Evolutionary conservation across 2,113 vertebrate species (phyloP).

Genomic region (Hydrolagus affinis): DNA sequence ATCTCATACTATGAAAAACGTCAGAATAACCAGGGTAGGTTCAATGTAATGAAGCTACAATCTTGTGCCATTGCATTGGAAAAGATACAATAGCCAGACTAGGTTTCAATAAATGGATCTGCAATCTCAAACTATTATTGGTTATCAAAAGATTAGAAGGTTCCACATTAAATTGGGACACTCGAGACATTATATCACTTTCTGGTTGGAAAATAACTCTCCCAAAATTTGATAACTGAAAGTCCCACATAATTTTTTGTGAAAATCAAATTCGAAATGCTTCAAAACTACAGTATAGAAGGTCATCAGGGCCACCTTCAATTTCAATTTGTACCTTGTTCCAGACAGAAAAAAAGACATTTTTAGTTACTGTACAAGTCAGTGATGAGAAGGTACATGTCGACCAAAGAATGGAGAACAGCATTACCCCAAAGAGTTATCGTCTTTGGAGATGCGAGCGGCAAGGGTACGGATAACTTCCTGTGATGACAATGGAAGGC

Average conservation of each 20-base stretch:
- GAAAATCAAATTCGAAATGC: too few species aligned
- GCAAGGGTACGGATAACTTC: slow-evolving; percentile 78
- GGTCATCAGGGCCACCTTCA: neutral
- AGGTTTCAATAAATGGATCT: neutral
- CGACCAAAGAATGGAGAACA: neutral
- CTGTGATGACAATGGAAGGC: slow-evolving; percentile 82
- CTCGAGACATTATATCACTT: neutral
- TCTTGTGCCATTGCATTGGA: neutral
- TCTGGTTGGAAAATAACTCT: neutral
- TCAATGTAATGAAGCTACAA: neutral
- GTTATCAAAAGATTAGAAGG: neutral
- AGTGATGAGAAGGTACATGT: neutral
- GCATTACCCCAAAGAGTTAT: slow-evolving; percentile 84
- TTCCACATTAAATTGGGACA: neutral
- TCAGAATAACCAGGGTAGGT: neutral
- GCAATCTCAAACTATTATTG: neutral
- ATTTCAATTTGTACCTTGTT: neutral
- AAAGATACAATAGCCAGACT: neutral
- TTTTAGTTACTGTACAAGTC: neutral
- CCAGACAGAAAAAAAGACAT: neutral
- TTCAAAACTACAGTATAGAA: too few species aligned
- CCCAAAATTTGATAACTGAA: neutral
- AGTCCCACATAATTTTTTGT: too few species aligned
- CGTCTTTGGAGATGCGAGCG: slow-evolving; percentile 83
- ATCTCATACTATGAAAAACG: neutral